phyloP scores from a whole-genome alignment of 2,113 vertebrate species.

The Capreolus pygargus region DNA sequence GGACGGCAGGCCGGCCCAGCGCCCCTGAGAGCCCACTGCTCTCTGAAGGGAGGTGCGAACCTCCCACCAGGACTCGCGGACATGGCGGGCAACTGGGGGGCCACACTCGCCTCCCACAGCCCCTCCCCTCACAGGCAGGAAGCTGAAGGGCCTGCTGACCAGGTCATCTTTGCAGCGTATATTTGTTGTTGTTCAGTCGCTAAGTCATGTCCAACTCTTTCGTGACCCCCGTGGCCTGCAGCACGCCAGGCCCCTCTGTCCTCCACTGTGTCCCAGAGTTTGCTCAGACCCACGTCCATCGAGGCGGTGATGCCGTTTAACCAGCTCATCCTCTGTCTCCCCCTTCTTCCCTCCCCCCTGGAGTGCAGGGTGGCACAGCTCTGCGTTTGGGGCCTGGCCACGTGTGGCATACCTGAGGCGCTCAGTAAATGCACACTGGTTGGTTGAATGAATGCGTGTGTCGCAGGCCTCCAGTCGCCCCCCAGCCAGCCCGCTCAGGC shows the following conservation, averaged over 20 bases:
- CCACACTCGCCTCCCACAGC: not conserved
- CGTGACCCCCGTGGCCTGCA: not conserved
- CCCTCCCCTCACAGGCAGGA: not conserved
- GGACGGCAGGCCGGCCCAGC: rapidly evolving
- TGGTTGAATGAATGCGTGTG: not conserved
- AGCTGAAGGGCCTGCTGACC: not conserved
- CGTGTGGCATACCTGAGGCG: not conserved
- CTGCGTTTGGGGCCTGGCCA: not conserved
- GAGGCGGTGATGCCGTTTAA: not conserved
- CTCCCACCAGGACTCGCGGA: not conserved
- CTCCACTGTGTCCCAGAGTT: not conserved
- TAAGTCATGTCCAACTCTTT: not conserved
- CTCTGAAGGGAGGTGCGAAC: not conserved
- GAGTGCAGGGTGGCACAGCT: no score
- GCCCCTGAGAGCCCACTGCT: not conserved
- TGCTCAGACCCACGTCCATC: not conserved
- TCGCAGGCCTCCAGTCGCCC: rapidly evolving
- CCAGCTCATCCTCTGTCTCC: not conserved
- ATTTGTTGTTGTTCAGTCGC: not conserved
- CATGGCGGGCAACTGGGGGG: not conserved
- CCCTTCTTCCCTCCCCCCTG: not conserved
- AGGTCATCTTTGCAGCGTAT: not conserved
- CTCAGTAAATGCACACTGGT: rapidly evolving
- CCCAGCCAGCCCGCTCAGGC: not conserved
- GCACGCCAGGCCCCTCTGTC: not conserved